phyloP scores from a whole-genome alignment of 2,113 vertebrate genomes.

The Dicaeum eximium region DNA sequence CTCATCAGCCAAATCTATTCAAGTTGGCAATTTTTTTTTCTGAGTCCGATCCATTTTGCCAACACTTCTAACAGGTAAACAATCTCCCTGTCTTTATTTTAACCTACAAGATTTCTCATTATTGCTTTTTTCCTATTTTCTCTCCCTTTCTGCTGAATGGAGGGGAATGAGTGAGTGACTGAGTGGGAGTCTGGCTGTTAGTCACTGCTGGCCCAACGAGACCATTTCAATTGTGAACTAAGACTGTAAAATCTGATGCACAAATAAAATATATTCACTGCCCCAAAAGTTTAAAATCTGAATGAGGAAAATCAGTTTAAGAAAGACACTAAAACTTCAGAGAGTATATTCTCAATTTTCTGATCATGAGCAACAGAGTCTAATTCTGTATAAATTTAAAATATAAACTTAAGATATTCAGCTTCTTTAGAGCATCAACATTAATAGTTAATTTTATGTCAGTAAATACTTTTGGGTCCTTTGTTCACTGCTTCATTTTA shows the following conservation, averaged over 20 bases:
- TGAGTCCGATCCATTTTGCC: not conserved
- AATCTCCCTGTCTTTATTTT: not conserved
- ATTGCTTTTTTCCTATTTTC: not conserved
- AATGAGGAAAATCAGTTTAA: not conserved
- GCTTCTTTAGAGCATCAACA: not conserved
- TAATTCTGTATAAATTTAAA: not conserved
- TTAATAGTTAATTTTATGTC: not conserved
- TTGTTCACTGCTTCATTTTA: not conserved
- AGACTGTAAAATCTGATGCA: not conserved
- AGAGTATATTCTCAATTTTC: not conserved
- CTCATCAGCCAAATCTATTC: not conserved
- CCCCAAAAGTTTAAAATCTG: not conserved
- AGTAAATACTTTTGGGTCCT: not conserved
- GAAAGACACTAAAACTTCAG: not conserved
- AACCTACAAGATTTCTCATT: not conserved
- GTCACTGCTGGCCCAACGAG: not conserved
- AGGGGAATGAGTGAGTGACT: not conserved
- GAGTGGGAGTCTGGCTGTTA: not conserved
- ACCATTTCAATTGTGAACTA: not conserved
- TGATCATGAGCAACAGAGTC: not conserved
- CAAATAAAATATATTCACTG: not conserved
- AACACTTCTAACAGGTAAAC: not conserved
- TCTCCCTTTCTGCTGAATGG: not conserved
- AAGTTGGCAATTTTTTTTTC: not conserved
- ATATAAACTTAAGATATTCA: not conserved